Percentiles rank a stretch among this genome's conserved stretches.
Evolutionary conservation across 2,113 vertebrate genomes (phyloP).

Genomic region (Anser cygnoides): DNA sequence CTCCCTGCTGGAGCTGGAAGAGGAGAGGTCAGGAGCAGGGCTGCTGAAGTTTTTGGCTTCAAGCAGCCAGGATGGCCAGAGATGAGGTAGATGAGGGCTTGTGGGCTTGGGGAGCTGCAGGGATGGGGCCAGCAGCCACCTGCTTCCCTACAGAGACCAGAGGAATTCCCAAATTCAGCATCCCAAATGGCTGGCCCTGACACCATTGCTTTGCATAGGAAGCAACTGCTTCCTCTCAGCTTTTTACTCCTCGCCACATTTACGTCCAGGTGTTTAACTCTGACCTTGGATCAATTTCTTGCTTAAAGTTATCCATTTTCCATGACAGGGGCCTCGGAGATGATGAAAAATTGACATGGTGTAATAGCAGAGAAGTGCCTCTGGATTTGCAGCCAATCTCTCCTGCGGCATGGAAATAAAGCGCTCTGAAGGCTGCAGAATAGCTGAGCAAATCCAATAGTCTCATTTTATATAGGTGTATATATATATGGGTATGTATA

Average conservation of each 20-base stretch:
- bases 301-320: conserved; percentile 30
- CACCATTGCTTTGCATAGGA: background rate
- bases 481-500: background rate
- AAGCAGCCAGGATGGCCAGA: background rate
- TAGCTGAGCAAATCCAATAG: background rate
- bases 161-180: background rate
- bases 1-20: background rate
- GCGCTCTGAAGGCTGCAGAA: background rate
- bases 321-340: background rate
- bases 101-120: background rate
- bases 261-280: conserved; percentile 44
- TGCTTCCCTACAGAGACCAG: background rate
- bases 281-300: conserved; percentile 28
- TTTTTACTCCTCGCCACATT: background rate
- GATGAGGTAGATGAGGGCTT: background rate
- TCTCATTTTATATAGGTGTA: background rate
- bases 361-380: conserved; percentile 33
- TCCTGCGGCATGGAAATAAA: background rate
- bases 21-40: background rate
- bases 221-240: background rate
- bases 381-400: conserved; percentile 9
- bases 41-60: background rate
- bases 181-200: background rate
- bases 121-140: background rate
- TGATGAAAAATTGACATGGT: conserved; percentile 58